A percentile compares a stretch with the other conserved stretches of the same genome.
Evolutionary conservation across 1,140 invertebrate genomes (phyloP).

Genomic region (Dreissena polymorpha): DNA sequence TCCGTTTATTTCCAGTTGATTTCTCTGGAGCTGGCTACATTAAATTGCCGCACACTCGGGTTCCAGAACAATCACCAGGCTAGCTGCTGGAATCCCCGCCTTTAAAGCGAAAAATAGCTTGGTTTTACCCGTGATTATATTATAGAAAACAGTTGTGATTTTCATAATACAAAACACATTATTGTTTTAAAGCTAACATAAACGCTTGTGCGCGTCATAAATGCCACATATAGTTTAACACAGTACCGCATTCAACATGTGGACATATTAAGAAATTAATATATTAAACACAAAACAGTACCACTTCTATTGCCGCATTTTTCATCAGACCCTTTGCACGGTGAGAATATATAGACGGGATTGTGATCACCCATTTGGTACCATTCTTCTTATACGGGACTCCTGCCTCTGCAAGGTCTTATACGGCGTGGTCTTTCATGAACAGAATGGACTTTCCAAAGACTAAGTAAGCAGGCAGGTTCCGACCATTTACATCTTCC

Average conservation of each 20-base stretch:
- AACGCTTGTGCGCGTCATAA: no score
- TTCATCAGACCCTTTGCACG: slow-evolving; percentile 47
- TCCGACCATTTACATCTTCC: slow-evolving; percentile 30
- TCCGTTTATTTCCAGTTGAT: slow-evolving; percentile 35
- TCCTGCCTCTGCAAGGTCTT: not conserved
- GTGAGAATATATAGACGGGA: slow-evolving; percentile 44
- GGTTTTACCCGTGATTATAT: no score
- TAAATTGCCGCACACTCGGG: slow-evolving; percentile 44
- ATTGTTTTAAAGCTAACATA: no score
- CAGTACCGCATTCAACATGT: no score
- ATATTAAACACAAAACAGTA: not conserved
- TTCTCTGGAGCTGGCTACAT: slow-evolving; percentile 16
- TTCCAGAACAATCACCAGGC: slow-evolving; percentile 18
- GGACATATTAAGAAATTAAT: no score
- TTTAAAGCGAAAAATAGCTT: not conserved
- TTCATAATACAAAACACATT: no score
- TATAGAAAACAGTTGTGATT: no score
- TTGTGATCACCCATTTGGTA: slow-evolving; percentile 48
- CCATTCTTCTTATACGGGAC: slow-evolving; percentile 1
- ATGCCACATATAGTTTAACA: no score
- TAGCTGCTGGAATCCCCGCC: slow-evolving; percentile 22
- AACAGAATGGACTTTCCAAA: slow-evolving; percentile 40
- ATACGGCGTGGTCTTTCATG: slow-evolving; percentile 41
- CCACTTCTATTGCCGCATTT: slow-evolving; percentile 24
- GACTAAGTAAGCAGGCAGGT: slow-evolving; percentile 14